Base-by-base conservation (phyloP, 2,113 vertebrate genomes). In the Podocnemis expansa region DNA sequence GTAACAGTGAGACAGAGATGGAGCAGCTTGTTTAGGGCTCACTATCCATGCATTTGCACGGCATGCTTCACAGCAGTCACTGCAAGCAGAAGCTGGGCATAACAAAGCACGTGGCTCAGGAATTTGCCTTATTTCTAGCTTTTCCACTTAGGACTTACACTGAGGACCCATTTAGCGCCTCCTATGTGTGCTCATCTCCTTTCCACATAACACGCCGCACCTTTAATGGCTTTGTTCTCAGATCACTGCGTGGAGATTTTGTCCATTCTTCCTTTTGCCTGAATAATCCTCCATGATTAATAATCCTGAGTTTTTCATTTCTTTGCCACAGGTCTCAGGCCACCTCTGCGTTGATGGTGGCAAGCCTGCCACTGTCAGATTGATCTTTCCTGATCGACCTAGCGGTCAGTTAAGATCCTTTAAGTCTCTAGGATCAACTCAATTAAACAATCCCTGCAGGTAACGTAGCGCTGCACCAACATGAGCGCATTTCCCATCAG, bases 81-180 rank as follows among this genome's bases (percentile, higher is more conserved):
- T 55, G 56, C 1, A 87, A 83, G 82, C 11, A 58, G 11, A 27
- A 17, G 43, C 10, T 1, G 60, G 19, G 73, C 60, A 58, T 56
- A 84, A 12, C 29, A 84, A 45, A 94, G 31, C 21, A 9, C 51
- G 31, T 29, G 3, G 45, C 3, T 45, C 86, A n/a, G 78, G 14
- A 19, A 10, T 54, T 34, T 31, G 11, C 21, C 78, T 82, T 55
- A 17, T 8, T 58, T 49, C 34, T 56, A 76, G 2, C 27, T 88
- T 41, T 70, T 56, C 49, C 0, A 0, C 41, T 52, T 10, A 49
- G n/a, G 47, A 86, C n/a, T 49, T 21, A 82, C 1, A 75, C 4
- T 47, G 52, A 13, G 8, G 70, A 63, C 38, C 21, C 13, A 25
- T 73, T 31, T 87, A 85, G 14, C 22, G 9, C 13, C 27, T 76